These are phyloP conservation scores for Brachirus orientalis DNA, from an alignment of 2,113 vertebrate genomes.

Conservation along the genomic window DNA sequence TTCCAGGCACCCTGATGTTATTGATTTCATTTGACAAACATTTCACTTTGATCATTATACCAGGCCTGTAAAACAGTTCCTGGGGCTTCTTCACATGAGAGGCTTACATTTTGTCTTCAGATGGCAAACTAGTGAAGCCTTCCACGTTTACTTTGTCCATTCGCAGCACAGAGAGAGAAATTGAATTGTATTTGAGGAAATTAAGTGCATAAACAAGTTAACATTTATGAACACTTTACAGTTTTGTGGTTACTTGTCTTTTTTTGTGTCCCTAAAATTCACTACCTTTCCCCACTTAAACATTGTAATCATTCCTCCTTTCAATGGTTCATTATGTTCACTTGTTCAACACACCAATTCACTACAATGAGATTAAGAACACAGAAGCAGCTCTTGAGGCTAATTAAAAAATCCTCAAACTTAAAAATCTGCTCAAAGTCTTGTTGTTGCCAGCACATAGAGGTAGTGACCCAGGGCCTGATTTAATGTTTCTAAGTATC, in stretches of 20 bases:
- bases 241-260: conserved; percentile 6
- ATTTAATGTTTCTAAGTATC: conserved; percentile 78
- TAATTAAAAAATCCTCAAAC: conserved; percentile 80
- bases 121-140: conserved; percentile 56
- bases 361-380: conserved; percentile 44
- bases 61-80: conserved; percentile 68
- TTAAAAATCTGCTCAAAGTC: conserved; percentile 72
- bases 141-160: conserved; percentile 35
- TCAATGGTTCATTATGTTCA: conserved; percentile 63
- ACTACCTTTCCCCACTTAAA: conserved; percentile 12
- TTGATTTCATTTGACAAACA: conserved; percentile 79
- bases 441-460: conserved; percentile 68
- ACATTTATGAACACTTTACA: conserved; percentile 21
- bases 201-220: conserved; percentile 54
- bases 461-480: conserved; percentile 75
- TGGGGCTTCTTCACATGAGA: conserved; percentile 58
- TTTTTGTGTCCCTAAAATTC: conserved; percentile 1
- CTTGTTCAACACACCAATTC: conserved; percentile 60
- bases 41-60: conserved; percentile 80
- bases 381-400: conserved; percentile 70
- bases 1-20: conserved; percentile 75
- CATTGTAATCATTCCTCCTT: conserved; percentile 16
- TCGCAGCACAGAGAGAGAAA: conserved; percentile 36
- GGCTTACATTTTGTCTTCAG: conserved; percentile 62
- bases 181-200: conserved; percentile 48